These are phyloP conservation scores for Lasius fuliginosus DNA, from an alignment of 2,888 invertebrate genomes.

Conservation along the genomic window DNA sequence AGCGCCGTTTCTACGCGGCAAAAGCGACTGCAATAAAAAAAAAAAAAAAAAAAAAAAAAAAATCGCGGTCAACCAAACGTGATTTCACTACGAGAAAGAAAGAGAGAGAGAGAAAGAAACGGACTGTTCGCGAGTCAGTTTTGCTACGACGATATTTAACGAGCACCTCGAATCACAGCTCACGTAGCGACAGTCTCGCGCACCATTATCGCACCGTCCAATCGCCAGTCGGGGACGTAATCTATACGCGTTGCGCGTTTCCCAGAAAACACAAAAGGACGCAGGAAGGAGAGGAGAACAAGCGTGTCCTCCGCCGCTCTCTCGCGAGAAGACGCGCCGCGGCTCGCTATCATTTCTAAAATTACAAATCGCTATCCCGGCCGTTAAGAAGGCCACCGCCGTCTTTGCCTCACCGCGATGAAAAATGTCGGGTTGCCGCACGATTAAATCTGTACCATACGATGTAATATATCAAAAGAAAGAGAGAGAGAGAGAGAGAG, in stretches of 20 bases:
- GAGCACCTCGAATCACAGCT: slow-evolving; percentile 74
- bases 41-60: slow-evolving; percentile 11
- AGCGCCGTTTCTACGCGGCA: slow-evolving; percentile 26
- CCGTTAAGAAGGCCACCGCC: slow-evolving; percentile 62
- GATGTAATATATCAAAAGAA: background rate
- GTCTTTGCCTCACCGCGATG: slow-evolving; percentile 26
- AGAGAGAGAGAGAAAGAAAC: background rate
- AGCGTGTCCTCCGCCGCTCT: slow-evolving; percentile 66
- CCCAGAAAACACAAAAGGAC: slow-evolving; percentile 75
- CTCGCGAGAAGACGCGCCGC: slow-evolving; percentile 56
- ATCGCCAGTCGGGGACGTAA: slow-evolving; percentile 67
- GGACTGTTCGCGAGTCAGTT: slow-evolving; percentile 6
- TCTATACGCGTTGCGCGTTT: slow-evolving; percentile 66
- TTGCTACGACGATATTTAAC: slow-evolving; percentile 68
- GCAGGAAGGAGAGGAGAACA: slow-evolving; percentile 67
- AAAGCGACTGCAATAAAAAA: background rate
- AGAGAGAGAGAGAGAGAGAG: background rate
- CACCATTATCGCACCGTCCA: slow-evolving; percentile 70
- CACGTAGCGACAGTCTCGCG: slow-evolving; percentile 75
- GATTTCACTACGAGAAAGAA: slow-evolving; percentile 12
- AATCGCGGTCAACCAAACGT: slow-evolving; percentile 42
- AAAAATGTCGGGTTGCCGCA: slow-evolving; percentile 25
- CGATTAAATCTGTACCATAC: background rate
- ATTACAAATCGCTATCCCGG: slow-evolving; percentile 61
- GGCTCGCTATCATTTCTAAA: slow-evolving; percentile 71